Base-by-base conservation (phyloP, 1,140 invertebrate species). In the Cotesia chilonis region DNA sequence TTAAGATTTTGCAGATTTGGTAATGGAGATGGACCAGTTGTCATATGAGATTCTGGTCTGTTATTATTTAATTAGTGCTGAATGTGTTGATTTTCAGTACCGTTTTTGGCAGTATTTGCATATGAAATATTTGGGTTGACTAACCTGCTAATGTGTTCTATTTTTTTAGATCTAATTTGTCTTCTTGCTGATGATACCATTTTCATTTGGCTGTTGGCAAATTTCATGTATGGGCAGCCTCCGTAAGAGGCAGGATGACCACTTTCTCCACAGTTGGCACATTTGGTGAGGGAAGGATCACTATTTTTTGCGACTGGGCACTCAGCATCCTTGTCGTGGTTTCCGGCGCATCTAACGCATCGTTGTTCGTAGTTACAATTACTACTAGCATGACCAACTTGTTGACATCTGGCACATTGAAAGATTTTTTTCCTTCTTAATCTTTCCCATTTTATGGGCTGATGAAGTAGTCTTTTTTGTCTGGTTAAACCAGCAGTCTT, bases 341-440 rank as follows among this genome's bases (percentile, higher is more conserved):
- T 4, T 36, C 57, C 4, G 3, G 17, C 57, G 36, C 77, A 78
- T 65, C 74, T 76, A 0, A 75, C 71, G 10, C 77, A 78, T 28
- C 74, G 17, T 38, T 64, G 71, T 0, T 9, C 20, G 0, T 71
- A 9, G 28, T 71, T 41, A 28, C 74, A 78, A 14, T 74, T 71
- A 17, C 38, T 68, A 6, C 74, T 75, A 4, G 73, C 60, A 17
- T 74, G 77, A 0, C 72, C 72, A 2, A 76, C 73, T 38, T 72
- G 55, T 54, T 76, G 74, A 41, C 75, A 78, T 2, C 73, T 76
- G 3, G 28, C 68, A n/a, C 74, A 78, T 70, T 78, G 71, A 6
- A 68, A 72, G 10, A 63, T 35, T 0, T 28, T 57, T 4, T n/a
- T 47, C 4, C 69, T 71, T 65, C 12, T 63, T 9, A 78, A 6